Conservation (phyloP, 2,888 invertebrate genomes). For the Cordilura impudica region DNA sequence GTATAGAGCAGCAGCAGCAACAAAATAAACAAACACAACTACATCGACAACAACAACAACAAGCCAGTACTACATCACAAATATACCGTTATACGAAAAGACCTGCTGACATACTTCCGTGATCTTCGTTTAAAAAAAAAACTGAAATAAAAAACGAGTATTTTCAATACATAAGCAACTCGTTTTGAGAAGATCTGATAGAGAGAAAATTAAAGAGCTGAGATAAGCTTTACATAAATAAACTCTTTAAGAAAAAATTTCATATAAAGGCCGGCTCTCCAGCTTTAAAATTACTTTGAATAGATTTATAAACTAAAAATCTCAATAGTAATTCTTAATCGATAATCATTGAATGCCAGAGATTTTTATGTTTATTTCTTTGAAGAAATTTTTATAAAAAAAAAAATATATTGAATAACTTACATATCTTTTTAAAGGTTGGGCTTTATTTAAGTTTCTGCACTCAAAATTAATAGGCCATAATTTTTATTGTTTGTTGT, state of each 20-base stretch:
- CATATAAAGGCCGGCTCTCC: conserved; percentile 31
- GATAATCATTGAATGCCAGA: conserved; percentile 11
- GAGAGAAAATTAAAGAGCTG: neutral
- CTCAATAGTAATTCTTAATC: neutral
- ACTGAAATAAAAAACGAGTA: conserved; percentile 12
- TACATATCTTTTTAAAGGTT: neutral
- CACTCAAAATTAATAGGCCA: neutral
- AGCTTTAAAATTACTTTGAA: neutral
- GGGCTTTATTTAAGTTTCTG: neutral
- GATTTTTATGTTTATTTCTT: neutral
- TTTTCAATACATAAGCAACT: conserved; percentile 3
- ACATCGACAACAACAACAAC: neutral
- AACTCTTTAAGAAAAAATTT: neutral
- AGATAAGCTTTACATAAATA: neutral
- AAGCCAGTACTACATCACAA: conserved; percentile 58
- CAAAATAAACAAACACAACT: conserved; percentile 23
- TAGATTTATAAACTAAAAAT: neutral
- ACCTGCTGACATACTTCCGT: conserved; percentile 79
- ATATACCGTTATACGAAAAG: conserved; percentile 77
- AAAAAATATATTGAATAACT: no score
- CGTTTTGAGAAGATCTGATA: neutral
- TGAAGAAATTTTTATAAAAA: conserved; percentile 2
- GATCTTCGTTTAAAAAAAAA: conserved; percentile 56
- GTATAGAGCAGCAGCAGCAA: conserved; percentile 33
- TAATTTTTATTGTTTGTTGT: neutral